Percentiles rank a stretch among this genome's conserved stretches.
Evolutionary conservation across 2,113 vertebrate species (phyloP).

Genomic region (Eublepharis macularius): DNA sequence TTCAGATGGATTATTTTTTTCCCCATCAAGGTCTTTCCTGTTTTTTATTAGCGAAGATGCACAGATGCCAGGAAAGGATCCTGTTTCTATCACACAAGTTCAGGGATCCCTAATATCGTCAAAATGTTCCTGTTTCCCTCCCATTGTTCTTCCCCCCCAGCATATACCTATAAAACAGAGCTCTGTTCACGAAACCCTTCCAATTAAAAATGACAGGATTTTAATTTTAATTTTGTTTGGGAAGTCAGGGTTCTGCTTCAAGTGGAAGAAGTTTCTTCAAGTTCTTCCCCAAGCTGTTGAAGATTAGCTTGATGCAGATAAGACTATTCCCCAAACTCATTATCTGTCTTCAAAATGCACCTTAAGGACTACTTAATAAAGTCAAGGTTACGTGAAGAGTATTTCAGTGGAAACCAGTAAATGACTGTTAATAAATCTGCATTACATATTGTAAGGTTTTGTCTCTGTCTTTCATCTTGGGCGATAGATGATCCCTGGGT

Average conservation of each 20-base stretch:
- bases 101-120: constrained; percentile 58
- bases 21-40: constrained; percentile 52
- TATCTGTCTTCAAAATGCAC: constrained; percentile 83
- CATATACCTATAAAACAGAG: constrained; percentile 61
- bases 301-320: constrained; percentile 83
- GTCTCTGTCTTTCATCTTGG: constrained; percentile 69
- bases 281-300: constrained; percentile 80
- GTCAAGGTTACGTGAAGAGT: constrained; percentile 82
- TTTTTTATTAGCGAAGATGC: constrained; percentile 64
- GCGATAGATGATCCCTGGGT: constrained; percentile 49
- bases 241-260: constrained; percentile 63
- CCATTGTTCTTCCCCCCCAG: background rate
- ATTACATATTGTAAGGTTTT: constrained; percentile 76
- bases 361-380: constrained; percentile 85
- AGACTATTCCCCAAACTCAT: constrained; percentile 83
- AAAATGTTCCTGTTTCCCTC: constrained; percentile 56
- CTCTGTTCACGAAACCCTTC: constrained; percentile 64
- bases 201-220: constrained; percentile 68
- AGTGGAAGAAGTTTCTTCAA: constrained; percentile 73
- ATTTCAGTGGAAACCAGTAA: constrained; percentile 79
- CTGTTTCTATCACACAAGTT: constrained; percentile 59
- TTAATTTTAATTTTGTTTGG: constrained; percentile 21
- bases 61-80: constrained; percentile 54
- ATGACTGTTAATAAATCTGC: constrained; percentile 81
- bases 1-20: constrained; percentile 56